phyloP scores from a whole-genome alignment of 2,888 invertebrate species.

The Phasia obesa region DNA sequence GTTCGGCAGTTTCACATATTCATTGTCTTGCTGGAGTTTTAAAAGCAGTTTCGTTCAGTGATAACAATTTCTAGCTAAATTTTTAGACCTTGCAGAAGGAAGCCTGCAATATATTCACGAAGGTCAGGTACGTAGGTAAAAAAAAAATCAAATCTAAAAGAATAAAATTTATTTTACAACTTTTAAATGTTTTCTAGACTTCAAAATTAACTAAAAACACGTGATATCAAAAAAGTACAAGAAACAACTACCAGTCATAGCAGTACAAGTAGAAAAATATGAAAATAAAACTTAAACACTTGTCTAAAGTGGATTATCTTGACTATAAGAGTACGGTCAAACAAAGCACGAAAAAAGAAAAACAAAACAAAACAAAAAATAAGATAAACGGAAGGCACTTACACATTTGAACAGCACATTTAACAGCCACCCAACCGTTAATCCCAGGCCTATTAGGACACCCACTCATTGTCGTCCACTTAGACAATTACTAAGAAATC shows the following conservation, averaged over 20 bases:
- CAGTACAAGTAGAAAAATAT: conserved; percentile 13
- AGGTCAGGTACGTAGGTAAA: too few relatives aligned
- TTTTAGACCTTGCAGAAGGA: too few relatives aligned
- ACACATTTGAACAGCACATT: conserved; percentile 53
- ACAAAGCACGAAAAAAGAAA: neutral
- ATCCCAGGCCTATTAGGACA: conserved; percentile 5
- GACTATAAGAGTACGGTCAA: conserved; percentile 23
- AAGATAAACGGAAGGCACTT: conserved; percentile 29
- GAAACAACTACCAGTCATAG: conserved; percentile 22
- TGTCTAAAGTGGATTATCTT: conserved; percentile 63
- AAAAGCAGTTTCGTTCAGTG: too few relatives aligned
- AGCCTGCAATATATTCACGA: too few relatives aligned
- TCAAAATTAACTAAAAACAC: too few relatives aligned
- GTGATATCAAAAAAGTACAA: too few relatives aligned
- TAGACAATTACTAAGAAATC: conserved; percentile 5
- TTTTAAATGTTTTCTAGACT: too few relatives aligned
- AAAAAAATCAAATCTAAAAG: too few relatives aligned
- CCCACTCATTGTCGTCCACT: conserved; percentile 8
- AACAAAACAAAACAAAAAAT: neutral
- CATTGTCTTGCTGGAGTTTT: too few relatives aligned
- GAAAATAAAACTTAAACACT: conserved; percentile 60
- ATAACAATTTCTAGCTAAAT: too few relatives aligned
- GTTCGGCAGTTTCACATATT: too few relatives aligned
- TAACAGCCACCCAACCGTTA: conserved; percentile 31
- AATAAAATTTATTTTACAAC: too few relatives aligned